phyloP scores from a whole-genome alignment of 2,888 invertebrate genomes.

The Pherbina coryleti region DNA sequence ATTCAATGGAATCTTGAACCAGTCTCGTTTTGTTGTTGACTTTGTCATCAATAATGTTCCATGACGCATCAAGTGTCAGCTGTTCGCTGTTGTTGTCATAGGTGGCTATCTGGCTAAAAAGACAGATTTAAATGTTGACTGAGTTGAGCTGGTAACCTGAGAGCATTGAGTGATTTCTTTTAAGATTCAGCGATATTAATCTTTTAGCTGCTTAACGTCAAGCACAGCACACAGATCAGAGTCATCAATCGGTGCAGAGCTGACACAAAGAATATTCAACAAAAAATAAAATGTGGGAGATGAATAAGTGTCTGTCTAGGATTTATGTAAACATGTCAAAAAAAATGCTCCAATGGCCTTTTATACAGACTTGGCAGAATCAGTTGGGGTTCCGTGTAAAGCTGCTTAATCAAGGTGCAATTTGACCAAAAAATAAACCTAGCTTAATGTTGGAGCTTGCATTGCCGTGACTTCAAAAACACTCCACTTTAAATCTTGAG shows the following conservation, averaged over 20 bases:
- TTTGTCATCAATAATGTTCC: too few relatives aligned
- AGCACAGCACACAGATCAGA: constrained; percentile 6
- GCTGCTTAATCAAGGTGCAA: constrained; percentile 15
- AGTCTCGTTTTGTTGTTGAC: too few relatives aligned
- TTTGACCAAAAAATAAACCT: constrained; percentile 5
- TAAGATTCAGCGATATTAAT: constrained; percentile 28
- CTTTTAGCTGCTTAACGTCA: constrained; percentile 37
- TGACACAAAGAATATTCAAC: background rate
- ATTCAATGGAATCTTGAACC: too few relatives aligned
- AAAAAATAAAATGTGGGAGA: background rate
- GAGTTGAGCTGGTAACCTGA: background rate
- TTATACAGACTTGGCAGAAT: background rate
- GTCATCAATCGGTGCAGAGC: constrained; percentile 21
- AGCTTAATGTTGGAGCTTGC: background rate
- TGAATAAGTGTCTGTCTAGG: background rate
- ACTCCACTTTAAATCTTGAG: background rate
- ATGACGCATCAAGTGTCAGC: constrained; percentile 6
- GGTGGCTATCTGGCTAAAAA: too few relatives aligned
- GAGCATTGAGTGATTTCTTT: constrained; percentile 19
- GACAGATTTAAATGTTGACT: constrained; percentile 21
- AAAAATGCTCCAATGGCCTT: background rate
- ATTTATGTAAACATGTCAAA: background rate
- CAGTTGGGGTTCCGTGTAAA: background rate
- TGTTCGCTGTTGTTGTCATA: too few relatives aligned
- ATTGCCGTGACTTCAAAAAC: background rate